phyloP scores from a whole-genome alignment of 2,888 invertebrate genomes.

The Thelaira solivaga region DNA sequence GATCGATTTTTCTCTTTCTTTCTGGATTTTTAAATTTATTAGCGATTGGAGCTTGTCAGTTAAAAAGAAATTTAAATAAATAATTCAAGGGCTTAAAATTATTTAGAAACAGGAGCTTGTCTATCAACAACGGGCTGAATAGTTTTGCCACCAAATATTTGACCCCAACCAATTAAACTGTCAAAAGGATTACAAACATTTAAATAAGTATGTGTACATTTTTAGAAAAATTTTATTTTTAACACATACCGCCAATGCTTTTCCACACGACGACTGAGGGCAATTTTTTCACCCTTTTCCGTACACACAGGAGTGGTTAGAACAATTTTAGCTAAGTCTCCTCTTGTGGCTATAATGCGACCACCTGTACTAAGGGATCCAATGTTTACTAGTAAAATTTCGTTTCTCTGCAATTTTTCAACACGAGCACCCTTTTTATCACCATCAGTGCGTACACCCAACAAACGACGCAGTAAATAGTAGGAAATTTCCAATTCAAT shows the following conservation, averaged over 20 bases:
- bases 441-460: constrained; percentile 98
- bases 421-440: constrained; percentile 99
- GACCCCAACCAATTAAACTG: constrained; percentile 99
- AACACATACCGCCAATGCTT: constrained; percentile 96
- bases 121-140: constrained; percentile 84
- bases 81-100: constrained; percentile 4
- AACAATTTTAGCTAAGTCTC: constrained; percentile 97
- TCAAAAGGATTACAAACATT: not conserved
- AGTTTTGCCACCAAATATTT: constrained; percentile 97
- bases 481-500: constrained; percentile 99
- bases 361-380: constrained; percentile 99
- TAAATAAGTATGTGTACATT: not conserved
- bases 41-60: not conserved
- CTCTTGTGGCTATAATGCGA: constrained; percentile 94
- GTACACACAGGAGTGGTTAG: constrained; percentile 99
- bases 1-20: not conserved
- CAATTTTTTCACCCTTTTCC: constrained; percentile 98
- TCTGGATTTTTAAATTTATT: not conserved
- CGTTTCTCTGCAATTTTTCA: constrained; percentile 92
- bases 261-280: constrained; percentile 98
- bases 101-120: constrained; percentile 62
- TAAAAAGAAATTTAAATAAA: constrained; percentile 8
- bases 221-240: not conserved
- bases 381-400: constrained; percentile 97
- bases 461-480: constrained; percentile 94